Evolutionary conservation across 2,888 invertebrate genomes (phyloP).

Genomic region (Caenorhabditis virilis): DNA sequence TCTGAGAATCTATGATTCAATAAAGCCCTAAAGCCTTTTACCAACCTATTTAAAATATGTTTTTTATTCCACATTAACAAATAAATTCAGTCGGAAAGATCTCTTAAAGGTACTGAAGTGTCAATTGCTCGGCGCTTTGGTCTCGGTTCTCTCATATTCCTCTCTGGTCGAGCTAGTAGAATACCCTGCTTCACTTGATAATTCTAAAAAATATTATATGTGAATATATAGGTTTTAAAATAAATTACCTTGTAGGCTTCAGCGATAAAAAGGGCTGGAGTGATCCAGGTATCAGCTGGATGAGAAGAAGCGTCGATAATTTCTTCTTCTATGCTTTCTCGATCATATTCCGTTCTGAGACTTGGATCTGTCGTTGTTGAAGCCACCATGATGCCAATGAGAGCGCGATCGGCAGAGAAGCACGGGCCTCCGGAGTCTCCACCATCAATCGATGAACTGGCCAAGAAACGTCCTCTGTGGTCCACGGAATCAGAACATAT

Average conservation of each 20-base stretch:
- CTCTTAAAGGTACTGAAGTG: not conserved
- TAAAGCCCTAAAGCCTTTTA: too few species aligned
- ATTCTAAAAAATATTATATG: constrained; percentile 17
- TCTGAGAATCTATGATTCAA: too few species aligned
- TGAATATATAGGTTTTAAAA: constrained; percentile 16
- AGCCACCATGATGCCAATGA: constrained; percentile 24
- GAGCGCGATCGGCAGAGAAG: constrained; percentile 18
- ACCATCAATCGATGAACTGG: constrained; percentile 19
- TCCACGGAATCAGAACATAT: constrained; percentile 14
- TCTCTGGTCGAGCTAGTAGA: constrained; percentile 8
- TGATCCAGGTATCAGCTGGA: constrained; percentile 18
- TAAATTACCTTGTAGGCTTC: constrained; percentile 20
- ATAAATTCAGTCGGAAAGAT: too few species aligned
- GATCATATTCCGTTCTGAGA: constrained; percentile 16
- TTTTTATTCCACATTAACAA: too few species aligned
- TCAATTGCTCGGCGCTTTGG: constrained; percentile 8
- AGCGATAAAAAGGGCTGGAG: constrained; percentile 9
- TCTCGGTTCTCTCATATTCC: constrained; percentile 7
- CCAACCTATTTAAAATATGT: too few species aligned
- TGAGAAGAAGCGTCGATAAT: constrained; percentile 13
- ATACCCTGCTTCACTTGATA: constrained; percentile 13
- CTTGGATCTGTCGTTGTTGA: constrained; percentile 15
- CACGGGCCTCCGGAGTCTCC: constrained; percentile 24
- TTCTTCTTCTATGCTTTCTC: constrained; percentile 17
- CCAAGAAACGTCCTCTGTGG: constrained; percentile 17